These are phyloP conservation scores for Oncorhynchus gorbuscha DNA, from an alignment of 2,113 vertebrate species.

Conservation along the genomic window DNA sequence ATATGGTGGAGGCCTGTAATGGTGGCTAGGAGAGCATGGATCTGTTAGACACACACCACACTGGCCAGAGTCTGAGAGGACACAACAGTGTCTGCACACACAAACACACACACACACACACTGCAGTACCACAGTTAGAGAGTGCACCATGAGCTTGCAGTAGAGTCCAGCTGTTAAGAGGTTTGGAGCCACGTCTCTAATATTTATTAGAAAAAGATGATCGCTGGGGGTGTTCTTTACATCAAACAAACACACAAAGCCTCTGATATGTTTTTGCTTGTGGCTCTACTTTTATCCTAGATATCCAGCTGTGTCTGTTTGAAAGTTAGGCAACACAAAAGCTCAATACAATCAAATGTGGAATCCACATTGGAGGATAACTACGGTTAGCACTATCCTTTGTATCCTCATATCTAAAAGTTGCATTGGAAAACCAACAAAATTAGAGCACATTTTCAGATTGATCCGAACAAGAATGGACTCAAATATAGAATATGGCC, in stretches of 20 bases:
- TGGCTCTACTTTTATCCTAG: too few relatives aligned
- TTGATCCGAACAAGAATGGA: conserved; percentile 14
- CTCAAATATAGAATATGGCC: conserved; percentile 18
- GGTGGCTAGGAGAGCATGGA: background rate
- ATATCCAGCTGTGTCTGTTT: too few relatives aligned
- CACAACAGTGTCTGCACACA: background rate
- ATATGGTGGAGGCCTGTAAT: background rate
- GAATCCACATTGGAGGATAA: too few relatives aligned
- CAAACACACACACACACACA: background rate
- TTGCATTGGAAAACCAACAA: too few relatives aligned
- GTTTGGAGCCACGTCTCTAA: background rate
- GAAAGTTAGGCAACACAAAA: too few relatives aligned
- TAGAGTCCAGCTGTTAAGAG: background rate
- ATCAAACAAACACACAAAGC: background rate
- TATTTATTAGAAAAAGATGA: background rate
- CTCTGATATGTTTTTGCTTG: conserved; percentile 15
- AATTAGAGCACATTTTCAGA: background rate
- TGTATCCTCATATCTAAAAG: too few relatives aligned
- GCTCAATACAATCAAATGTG: too few relatives aligned
- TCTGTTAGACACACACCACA: background rate
- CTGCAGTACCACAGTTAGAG: too few relatives aligned
- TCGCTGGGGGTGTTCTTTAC: background rate
- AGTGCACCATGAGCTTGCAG: too few relatives aligned
- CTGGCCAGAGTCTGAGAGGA: background rate
- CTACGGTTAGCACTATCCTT: too few relatives aligned